phyloP scores from a whole-genome alignment of 2,888 invertebrate species.

The Phyto melanocephala region DNA sequence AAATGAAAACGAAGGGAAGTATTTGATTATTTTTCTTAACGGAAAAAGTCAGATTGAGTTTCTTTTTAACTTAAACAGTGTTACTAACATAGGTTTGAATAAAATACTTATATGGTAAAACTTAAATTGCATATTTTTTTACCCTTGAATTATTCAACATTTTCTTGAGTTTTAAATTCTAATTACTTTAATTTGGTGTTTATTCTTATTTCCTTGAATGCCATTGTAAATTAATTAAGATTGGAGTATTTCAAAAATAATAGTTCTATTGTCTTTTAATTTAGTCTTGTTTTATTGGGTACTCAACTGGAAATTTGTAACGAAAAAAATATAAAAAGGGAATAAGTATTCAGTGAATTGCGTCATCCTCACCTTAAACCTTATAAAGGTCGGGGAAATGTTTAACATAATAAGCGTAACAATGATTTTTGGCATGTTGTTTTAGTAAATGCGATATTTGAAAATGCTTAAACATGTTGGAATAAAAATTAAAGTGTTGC shows the following conservation, averaged over 20 bases:
- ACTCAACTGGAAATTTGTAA: slow-evolving; percentile 25
- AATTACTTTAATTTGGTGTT: not conserved
- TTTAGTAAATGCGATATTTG: too few relatives aligned
- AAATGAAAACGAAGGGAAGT: not conserved
- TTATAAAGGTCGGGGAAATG: too few relatives aligned
- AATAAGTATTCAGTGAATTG: not conserved
- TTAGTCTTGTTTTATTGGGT: not conserved
- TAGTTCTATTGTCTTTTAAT: not conserved
- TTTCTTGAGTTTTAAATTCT: slow-evolving; percentile 5
- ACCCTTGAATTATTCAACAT: slow-evolving; percentile 7
- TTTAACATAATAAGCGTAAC: too few relatives aligned
- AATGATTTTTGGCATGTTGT: too few relatives aligned
- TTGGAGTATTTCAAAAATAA: not conserved
- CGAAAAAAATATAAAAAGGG: not conserved
- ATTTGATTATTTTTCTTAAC: not conserved
- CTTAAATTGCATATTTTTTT: not conserved
- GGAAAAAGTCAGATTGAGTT: not conserved
- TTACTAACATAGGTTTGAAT: too few relatives aligned
- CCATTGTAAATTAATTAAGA: not conserved
- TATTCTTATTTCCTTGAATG: not conserved
- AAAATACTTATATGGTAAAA: not conserved
- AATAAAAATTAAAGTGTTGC: too few relatives aligned
- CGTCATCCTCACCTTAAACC: not conserved
- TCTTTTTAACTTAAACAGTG: not conserved
- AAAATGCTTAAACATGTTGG: too few relatives aligned